Evolutionary conservation across 1,140 invertebrate species (phyloP).

Genomic region (Reticulitermes speratus): DNA sequence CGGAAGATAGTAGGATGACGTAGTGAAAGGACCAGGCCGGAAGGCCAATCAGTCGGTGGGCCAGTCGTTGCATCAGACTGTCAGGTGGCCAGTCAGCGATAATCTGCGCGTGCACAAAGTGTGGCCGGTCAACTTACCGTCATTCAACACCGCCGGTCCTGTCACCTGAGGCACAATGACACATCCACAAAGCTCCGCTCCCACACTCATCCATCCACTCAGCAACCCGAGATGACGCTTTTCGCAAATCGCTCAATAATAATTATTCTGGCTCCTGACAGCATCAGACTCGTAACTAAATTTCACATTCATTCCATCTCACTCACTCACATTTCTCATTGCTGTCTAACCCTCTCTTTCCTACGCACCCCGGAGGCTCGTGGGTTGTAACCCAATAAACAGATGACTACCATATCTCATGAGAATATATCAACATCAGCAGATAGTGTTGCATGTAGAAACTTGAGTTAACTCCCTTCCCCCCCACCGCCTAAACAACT

Average conservation of each 20-base stretch:
- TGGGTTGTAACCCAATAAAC: conserved; percentile 26
- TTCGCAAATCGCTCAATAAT: conserved; percentile 21
- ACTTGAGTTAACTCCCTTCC: neutral
- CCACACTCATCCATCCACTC: neutral
- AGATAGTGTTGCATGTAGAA: neutral
- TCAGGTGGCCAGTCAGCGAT: no score
- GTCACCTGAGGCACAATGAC: neutral
- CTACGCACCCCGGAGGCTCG: neutral
- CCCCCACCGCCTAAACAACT: neutral
- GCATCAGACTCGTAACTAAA: conserved; percentile 21
- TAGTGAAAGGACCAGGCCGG: no score
- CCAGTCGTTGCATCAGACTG: no score
- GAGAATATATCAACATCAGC: conserved; percentile 5
- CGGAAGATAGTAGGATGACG: no score
- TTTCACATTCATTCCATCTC: conserved; percentile 18
- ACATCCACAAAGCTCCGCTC: no score
- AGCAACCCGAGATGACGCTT: neutral
- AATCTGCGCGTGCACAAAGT: no score
- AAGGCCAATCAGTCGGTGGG: no score
- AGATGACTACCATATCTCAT: conserved; percentile 6
- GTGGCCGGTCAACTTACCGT: neutral
- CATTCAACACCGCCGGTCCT: neutral
- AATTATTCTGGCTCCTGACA: conserved; percentile 25
- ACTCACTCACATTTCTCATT: conserved; percentile 17
- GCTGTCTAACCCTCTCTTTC: neutral